A percentile compares a stretch with the other conserved stretches of the same genome.
Evolutionary conservation across 2,797 vertebrate species (phyloP).

Genomic region (Podarcis siculus): DNA sequence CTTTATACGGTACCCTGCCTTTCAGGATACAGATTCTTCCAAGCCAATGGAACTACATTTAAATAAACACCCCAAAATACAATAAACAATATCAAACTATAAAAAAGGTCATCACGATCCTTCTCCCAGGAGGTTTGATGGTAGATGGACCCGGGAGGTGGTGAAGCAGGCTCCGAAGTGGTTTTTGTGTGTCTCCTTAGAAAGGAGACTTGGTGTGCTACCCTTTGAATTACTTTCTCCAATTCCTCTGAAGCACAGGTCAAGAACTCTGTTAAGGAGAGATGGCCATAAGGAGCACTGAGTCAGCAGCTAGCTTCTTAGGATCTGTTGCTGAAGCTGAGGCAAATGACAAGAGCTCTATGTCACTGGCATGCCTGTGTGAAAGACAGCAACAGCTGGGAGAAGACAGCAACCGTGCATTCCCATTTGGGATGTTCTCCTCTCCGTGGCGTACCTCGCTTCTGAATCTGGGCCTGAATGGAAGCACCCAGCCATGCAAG

Average conservation of each 20-base stretch:
- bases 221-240: not conserved
- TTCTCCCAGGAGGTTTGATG: not conserved
- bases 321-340: not conserved
- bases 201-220: not conserved
- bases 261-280: not conserved
- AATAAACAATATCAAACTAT: not conserved
- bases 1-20: not conserved
- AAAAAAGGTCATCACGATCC: not conserved
- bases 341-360: fast-evolving
- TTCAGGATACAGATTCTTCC: too few relatives aligned
- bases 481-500: not conserved
- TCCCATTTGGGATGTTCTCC: not conserved
- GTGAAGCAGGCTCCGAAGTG: too few relatives aligned
- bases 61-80: not conserved
- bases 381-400: slow-evolving; percentile 13
- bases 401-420: not conserved
- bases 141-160: not conserved
- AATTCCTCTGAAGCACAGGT: fast-evolving
- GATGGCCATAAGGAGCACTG: fast-evolving
- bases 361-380: not conserved
- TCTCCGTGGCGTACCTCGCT: not conserved
- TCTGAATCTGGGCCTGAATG: not conserved
- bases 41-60: not conserved
- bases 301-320: fast-evolving
- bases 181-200: not conserved